A percentile compares a stretch with the other conserved stretches of the same genome.
phyloP scores from a whole-genome alignment of 37 sponge, comb jelly and placozoan genomes.

The Tethya wilhelma region DNA sequence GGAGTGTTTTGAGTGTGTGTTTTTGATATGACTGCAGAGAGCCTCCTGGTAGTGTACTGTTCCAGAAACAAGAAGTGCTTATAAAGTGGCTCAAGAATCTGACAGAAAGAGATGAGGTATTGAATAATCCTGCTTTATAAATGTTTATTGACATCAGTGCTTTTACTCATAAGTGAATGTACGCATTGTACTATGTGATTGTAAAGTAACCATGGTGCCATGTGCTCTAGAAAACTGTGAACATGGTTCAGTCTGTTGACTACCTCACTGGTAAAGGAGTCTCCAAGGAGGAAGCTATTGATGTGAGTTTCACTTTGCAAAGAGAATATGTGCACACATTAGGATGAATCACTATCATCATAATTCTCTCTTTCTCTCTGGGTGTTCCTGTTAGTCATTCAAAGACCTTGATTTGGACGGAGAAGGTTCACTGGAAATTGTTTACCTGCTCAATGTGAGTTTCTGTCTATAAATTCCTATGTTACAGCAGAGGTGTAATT shows the following conservation, averaged over 20 bases:
- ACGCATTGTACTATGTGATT: no score
- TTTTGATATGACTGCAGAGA: slow-evolving; percentile 11
- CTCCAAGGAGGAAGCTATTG: slow-evolving; percentile 54
- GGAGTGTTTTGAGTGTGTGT: not conserved
- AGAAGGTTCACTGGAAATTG: slow-evolving; percentile 41
- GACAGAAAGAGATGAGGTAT: slow-evolving; percentile 48
- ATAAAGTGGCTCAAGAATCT: slow-evolving; percentile 49
- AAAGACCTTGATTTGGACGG: slow-evolving; percentile 52
- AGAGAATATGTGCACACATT: not conserved
- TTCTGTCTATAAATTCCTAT: no score
- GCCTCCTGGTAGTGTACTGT: slow-evolving; percentile 18
- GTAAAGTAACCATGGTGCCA: not conserved
- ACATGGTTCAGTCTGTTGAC: slow-evolving; percentile 54
- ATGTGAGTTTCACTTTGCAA: no score
- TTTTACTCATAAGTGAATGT: no score
- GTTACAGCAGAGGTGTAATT: no score
- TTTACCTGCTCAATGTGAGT: slow-evolving; percentile 46
- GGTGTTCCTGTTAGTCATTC: slow-evolving; percentile 34
- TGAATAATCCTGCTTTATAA: not conserved
- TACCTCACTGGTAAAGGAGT: slow-evolving; percentile 45
- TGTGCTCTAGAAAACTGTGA: slow-evolving; percentile 29
- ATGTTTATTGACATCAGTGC: no score
- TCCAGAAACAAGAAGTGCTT: slow-evolving; percentile 22
- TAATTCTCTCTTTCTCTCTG: not conserved
- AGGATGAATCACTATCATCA: not conserved